phyloP scores from a whole-genome alignment of 2,797 vertebrate genomes.

The Etheostoma perlongum region DNA sequence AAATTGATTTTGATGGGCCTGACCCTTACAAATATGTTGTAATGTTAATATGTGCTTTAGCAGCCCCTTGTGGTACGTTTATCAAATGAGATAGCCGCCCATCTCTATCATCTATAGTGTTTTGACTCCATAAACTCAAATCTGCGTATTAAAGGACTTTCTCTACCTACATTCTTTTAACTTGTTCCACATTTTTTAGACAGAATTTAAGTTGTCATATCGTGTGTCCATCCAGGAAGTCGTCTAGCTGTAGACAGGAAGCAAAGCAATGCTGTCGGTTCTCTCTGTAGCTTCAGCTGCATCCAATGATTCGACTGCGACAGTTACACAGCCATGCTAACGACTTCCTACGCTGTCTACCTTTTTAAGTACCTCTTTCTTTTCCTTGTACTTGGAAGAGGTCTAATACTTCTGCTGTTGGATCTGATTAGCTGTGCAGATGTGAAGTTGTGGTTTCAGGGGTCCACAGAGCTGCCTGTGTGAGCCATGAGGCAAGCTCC shows the following conservation, averaged over 20 bases:
- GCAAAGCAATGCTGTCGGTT: not conserved
- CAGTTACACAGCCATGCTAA: constrained; percentile 18
- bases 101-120: not conserved
- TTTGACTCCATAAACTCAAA: not conserved
- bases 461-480: constrained; percentile 54
- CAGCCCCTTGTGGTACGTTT: constrained; percentile 62
- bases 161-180: not conserved
- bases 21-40: constrained; percentile 3
- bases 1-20: constrained; percentile 13
- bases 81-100: not conserved
- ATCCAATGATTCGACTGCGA: not conserved
- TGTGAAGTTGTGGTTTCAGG: constrained; percentile 65
- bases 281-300: constrained; percentile 44
- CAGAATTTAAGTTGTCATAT: constrained; percentile 16
- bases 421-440: constrained; percentile 71
- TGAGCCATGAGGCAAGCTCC: constrained; percentile 55
- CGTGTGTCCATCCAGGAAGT: constrained; percentile 35
- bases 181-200: constrained; percentile 5
- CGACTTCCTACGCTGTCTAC: constrained; percentile 32
- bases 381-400: constrained; percentile 24
- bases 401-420: constrained; percentile 21
- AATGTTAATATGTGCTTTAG: constrained; percentile 46
- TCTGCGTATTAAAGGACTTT: not conserved
- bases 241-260: constrained; percentile 26
- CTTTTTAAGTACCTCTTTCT: constrained; percentile 5